Percentiles rank a stretch among this genome's conserved stretches.
Conservation (phyloP, 2,797 vertebrate species). For the Sebastes alutus region DNA sequence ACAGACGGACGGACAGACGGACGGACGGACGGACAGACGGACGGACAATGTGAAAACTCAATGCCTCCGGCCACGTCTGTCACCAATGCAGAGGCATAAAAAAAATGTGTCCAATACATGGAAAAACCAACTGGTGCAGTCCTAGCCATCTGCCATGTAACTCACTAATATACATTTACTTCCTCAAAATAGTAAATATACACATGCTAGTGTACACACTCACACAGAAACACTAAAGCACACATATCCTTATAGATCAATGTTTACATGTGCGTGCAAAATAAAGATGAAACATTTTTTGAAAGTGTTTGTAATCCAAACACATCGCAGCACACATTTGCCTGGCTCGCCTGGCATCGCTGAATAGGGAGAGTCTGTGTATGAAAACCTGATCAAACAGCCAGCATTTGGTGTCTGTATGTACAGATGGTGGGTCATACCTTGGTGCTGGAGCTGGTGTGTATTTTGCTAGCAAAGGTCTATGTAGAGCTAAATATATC, state of each 20-base stretch:
- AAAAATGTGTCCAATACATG: not conserved
- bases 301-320: not conserved
- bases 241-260: not conserved
- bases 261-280: not conserved
- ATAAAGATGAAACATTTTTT: not conserved
- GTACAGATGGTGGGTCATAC: conserved; percentile 4
- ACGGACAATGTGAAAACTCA: too few species aligned
- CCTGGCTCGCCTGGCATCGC: not conserved
- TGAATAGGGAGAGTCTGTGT: not conserved
- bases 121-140: not conserved
- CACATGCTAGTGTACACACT: not conserved
- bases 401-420: not conserved
- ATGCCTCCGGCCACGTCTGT: too few species aligned
- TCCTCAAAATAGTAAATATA: not conserved
- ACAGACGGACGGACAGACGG: too few species aligned
- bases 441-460: not conserved
- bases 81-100: too few species aligned
- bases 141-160: not conserved
- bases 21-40: too few species aligned
- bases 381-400: not conserved
- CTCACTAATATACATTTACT: not conserved
- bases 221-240: not conserved
- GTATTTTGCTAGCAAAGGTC: not conserved
- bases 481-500: not conserved
- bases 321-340: not conserved